Conservation (phyloP, 2,888 invertebrate species). For the Sesamia inferens region DNA sequence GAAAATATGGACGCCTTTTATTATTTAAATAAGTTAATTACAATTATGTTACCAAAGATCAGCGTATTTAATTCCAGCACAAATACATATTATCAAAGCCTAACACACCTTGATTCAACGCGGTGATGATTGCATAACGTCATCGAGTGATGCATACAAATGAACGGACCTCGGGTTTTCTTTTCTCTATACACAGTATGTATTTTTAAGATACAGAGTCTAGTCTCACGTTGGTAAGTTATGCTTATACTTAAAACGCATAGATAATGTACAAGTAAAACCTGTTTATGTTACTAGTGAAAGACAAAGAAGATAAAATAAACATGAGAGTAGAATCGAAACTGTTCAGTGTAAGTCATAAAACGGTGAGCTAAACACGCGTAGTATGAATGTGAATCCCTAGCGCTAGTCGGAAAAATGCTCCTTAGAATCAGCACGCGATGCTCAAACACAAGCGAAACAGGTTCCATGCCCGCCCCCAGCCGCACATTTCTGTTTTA, state of each 20-base stretch:
- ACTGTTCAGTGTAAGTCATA: constrained; percentile 41
- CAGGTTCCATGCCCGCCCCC: constrained; percentile 56
- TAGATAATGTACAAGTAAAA: constrained; percentile 28
- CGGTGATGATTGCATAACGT: constrained; percentile 6
- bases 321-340: constrained; percentile 35
- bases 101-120: not conserved
- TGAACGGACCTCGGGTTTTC: constrained; percentile 7
- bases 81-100: not conserved
- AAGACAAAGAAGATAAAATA: constrained; percentile 43
- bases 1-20: not conserved
- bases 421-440: constrained; percentile 50
- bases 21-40: not conserved
- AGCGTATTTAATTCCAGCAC: not conserved
- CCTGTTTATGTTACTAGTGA: constrained; percentile 20
- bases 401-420: constrained; percentile 38
- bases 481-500: constrained; percentile 37
- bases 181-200: constrained; percentile 18
- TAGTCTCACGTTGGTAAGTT: constrained; percentile 4
- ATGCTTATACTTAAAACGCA: constrained; percentile 22
- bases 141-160: constrained; percentile 2
- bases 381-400: constrained; percentile 17
- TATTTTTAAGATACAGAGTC: not conserved
- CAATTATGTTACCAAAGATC: not conserved
- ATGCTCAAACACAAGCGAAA: constrained; percentile 40
- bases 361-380: constrained; percentile 42